Evolutionary conservation across 1,140 invertebrate genomes (phyloP), one percentile per base, ranked within the genome.

Genomic region (Maniola jurtina): DNA sequence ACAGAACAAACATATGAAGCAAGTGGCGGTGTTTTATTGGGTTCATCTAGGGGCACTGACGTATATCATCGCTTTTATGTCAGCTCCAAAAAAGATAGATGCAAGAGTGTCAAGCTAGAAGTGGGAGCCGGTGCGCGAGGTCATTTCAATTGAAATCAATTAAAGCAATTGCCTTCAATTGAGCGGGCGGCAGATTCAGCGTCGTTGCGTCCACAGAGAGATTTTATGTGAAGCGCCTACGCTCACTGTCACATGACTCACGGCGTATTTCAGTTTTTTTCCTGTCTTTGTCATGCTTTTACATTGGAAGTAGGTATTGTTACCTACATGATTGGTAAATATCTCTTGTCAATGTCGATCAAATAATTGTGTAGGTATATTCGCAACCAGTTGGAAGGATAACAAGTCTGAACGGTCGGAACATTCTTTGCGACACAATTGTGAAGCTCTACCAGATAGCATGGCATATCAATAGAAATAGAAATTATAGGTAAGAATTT

Each of bases 131-230:
- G 85, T 83, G 80, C 79, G 75, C 81, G 87, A 89, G 87, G 87
- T 89, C 87, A 89, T 89, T 81, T 88, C 87, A 89, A 89, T 89
- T 89, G 85, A 89, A 88, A 74, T 80, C 83, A 86, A 89, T 89
- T 89, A 87, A 89, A 88, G 73, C 87, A 89, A 89, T 89, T 89
- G 84, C 78, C 75, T 80, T 65, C 87, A 89, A 89, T 89, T 89
- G 87, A 89, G 77, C 80, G 82, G 61, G 85, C 86, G 83, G 85
- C 79, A 88, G 87, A 88, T 86, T 88, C 86, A 84, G 80, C 85
- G 87, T 80, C 82, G 76, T 73, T 74, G 72, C 72, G 81, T 79
- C 83, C 80, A 77, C 80, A 82, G 83, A 83, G 82, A 86, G 87
- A 88, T 88, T 89, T 89, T 88, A 88, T 89, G 84, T 87, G 84